These are phyloP conservation scores for Eupithecia tripunctaria DNA, from an alignment of 2,888 invertebrate genomes.

Conservation along the genomic window DNA sequence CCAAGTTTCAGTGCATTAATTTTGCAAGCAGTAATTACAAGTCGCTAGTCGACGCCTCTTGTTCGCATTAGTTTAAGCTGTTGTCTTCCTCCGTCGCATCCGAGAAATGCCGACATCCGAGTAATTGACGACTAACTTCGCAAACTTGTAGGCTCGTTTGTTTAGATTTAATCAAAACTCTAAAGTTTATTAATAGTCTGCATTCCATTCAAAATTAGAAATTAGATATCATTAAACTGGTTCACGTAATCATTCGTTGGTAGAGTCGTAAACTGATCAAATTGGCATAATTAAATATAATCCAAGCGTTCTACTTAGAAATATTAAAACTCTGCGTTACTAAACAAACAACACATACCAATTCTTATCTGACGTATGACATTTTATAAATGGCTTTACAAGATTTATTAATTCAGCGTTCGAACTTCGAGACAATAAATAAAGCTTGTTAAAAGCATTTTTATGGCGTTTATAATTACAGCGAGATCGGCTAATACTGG, in stretches of 20 bases:
- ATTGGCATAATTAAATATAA: constrained; percentile 23
- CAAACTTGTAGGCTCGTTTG: constrained; percentile 73
- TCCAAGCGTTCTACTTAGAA: constrained; percentile 9
- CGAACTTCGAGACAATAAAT: constrained; percentile 65
- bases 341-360: constrained; percentile 17
- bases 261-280: constrained; percentile 26
- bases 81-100: constrained; percentile 69
- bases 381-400: constrained; percentile 48
- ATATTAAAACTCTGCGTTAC: constrained; percentile 27
- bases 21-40: constrained; percentile 83
- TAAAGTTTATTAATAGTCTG: constrained; percentile 45
- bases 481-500: constrained; percentile 73
- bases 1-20: constrained; percentile 82
- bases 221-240: constrained; percentile 28
- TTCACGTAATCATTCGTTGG: constrained; percentile 23
- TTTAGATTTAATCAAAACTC: constrained; percentile 71
- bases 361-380: constrained; percentile 41
- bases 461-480: constrained; percentile 77
- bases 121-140: constrained; percentile 72
- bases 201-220: constrained; percentile 23
- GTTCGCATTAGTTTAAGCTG: constrained; percentile 78
- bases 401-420: constrained; percentile 70
- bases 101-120: constrained; percentile 60
- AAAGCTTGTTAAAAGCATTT: constrained; percentile 75
- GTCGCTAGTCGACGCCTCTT: constrained; percentile 76